Evolutionary conservation across 2,888 invertebrate genomes (phyloP), one percentile per base, ranked within the genome.

Genomic region (Orthosia cruda): DNA sequence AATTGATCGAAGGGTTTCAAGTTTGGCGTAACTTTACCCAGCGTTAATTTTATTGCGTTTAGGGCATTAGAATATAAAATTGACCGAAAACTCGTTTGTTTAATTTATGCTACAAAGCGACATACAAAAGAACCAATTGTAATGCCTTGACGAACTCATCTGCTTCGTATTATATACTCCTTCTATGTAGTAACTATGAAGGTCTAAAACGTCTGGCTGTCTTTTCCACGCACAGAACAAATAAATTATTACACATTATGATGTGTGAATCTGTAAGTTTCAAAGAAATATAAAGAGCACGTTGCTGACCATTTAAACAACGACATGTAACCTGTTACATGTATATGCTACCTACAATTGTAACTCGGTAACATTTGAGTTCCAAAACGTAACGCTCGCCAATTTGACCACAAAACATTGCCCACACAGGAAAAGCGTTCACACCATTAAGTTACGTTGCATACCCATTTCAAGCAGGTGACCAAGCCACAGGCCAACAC

Each of bases 401-500:
- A 66, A 26, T 59, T 50, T 40, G 58, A 54, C 23, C 50, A 63
- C 23, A 32, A 66, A 26, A 9, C 15, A 80, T 80, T 77, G 54
- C 61, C n/a, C 65, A 70, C 59, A 58, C 67, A 74, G 32, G 78
- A 82, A 65, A 71, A 32, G 23, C 26, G 40, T 71, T 71, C 71
- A 49, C 84, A 76, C 84, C 64, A 76, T 84, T 57, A 65, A 26
- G 75, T 83, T 76, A 76, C 76, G 67, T 69, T 45, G 57, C 52
- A 54, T 45, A 32, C 2, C 58, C 55, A 62, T 77, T 73, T 83
- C 26, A n/a, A 66, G 58, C 65, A 61, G 40, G 64, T 74, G 79
- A 58, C 47, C 50, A 20, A 16, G 16, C 20, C 47, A 40, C 47
- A 40, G 13, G 45, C 13, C 45, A 45, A 70, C 79, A 71, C 68